Percentiles rank a stretch among this genome's conserved stretches.
These are phyloP conservation scores for Paramisgurnus dabryanus DNA, from an alignment of 2,113 vertebrate species.

Conservation along the genomic window DNA sequence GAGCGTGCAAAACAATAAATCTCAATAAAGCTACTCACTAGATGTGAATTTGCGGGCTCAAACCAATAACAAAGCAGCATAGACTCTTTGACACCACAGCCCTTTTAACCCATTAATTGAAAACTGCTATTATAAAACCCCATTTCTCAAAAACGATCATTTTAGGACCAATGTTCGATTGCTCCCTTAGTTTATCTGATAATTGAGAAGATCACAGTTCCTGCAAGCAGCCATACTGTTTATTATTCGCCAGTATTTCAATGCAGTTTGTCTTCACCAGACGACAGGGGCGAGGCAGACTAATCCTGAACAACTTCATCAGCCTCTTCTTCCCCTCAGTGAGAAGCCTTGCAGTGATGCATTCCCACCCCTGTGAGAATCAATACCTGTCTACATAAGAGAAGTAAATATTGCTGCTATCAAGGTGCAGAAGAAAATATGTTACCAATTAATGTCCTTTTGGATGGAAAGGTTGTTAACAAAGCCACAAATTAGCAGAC, in stretches of 20 bases:
- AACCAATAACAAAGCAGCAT: too few species aligned
- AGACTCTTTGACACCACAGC: too few species aligned
- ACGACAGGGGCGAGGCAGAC: background rate
- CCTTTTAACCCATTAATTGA: too few species aligned
- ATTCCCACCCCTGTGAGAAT: background rate
- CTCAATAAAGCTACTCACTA: background rate
- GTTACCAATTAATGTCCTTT: slow-evolving; percentile 13
- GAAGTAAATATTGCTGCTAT: background rate
- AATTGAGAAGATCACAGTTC: slow-evolving; percentile 1
- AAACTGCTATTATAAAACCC: too few species aligned
- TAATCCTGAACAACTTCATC: slow-evolving; percentile 25
- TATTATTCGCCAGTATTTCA: slow-evolving; percentile 17
- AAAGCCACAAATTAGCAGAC: background rate
- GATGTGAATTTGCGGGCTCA: too few species aligned
- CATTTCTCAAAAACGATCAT: too few species aligned
- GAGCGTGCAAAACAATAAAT: background rate
- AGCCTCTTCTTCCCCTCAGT: background rate
- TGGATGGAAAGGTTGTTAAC: slow-evolving; percentile 2
- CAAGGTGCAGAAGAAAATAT: slow-evolving; percentile 10
- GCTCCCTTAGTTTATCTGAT: slow-evolving; percentile 12
- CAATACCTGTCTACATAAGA: slow-evolving; percentile 8
- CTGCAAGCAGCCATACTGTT: slow-evolving; percentile 11
- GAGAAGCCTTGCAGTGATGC: background rate
- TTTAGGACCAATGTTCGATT: too few species aligned
- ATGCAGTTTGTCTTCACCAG: slow-evolving; percentile 31